Evolutionary conservation across 2,888 invertebrate species (phyloP).

Genomic region (Yponomeuta sedellus): DNA sequence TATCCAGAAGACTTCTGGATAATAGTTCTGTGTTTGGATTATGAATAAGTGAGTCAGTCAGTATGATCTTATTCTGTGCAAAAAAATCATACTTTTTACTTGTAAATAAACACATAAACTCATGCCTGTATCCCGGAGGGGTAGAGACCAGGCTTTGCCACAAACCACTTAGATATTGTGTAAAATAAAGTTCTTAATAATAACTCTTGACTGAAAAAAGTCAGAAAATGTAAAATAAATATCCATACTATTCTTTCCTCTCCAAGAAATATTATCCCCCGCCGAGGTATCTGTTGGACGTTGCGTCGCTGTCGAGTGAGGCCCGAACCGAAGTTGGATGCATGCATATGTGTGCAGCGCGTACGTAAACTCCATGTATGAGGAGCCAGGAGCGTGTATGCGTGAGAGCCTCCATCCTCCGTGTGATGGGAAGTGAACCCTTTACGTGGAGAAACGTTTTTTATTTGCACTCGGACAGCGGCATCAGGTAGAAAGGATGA

Average conservation of each 20-base stretch:
- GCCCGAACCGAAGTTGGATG: slow-evolving; percentile 14
- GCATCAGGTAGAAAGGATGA: slow-evolving; percentile 76
- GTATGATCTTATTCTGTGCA: too few species aligned
- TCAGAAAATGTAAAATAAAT: not conserved
- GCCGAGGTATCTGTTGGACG: slow-evolving; percentile 66
- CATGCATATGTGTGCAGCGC: slow-evolving; percentile 26
- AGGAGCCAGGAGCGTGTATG: slow-evolving; percentile 25
- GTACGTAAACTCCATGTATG: slow-evolving; percentile 22
- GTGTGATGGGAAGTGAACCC: slow-evolving; percentile 78
- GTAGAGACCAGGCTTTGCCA: too few species aligned
- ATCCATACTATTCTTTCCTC: slow-evolving; percentile 54
- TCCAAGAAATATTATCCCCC: slow-evolving; percentile 66
- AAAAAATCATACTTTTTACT: too few species aligned
- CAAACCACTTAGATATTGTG: too few species aligned
- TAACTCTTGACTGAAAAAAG: too few species aligned
- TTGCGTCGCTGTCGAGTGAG: slow-evolving; percentile 37
- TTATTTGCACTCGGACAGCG: slow-evolving; percentile 76
- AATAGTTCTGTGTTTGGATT: too few species aligned
- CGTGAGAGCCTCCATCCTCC: slow-evolving; percentile 56
- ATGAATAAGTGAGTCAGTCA: too few species aligned
- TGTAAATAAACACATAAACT: too few species aligned
- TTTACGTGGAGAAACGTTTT: slow-evolving; percentile 74
- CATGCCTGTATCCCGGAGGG: too few species aligned
- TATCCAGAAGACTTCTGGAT: too few species aligned
- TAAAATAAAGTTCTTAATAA: too few species aligned